Base-by-base conservation (phyloP, 2,113 vertebrate species). In the Acanthochromis polyacanthus region DNA sequence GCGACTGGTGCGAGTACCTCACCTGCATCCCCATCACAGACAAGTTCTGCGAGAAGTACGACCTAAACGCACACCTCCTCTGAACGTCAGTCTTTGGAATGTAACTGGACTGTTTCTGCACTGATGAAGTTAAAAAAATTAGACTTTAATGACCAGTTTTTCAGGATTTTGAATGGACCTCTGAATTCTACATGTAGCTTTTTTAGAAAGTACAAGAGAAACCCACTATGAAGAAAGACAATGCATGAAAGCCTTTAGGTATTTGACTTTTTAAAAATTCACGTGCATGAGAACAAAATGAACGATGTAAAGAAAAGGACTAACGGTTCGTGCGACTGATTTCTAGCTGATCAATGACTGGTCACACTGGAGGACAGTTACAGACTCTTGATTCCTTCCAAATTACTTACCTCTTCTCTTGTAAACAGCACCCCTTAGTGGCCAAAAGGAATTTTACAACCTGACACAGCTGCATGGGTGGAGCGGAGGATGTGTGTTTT, bases 21-120 rank as follows among this genome's bases (percentile, higher is more conserved):
- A 99, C 98, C 68, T 99, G 98, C 88, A 98, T 99, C 89, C 97
- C 98, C 22, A 97, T 99, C 95, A 99, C 97, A 0, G 97, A 99
- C 95, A 98, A 98, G 83, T 96, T 92, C 94, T 97, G 97, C 0
- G 98, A 99, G 93, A 99, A 99, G 82, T 99, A 99, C 0, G 97
- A 99, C 90, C 94, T 99, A 82, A 97, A 99, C 0, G 95, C 97
- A 6, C 97, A 99, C 94, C 96, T 98, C 84, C 97, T 97, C 92
- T 98, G 95, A 97, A 1, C 51, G 4, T 2, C 83, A 16, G 68
- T 69, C n/a, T 8, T 4, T 10, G 22, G 4, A 38, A 20, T 0
- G 43, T 32, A 36, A 0, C 74, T 19, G 61, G 48, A 20, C 52
- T 7, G 48, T 38, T 32, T 46, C 36, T 61, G 28, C n/a, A 17